phyloP scores from a whole-genome alignment of 1,140 invertebrate genomes.

The Caenorhabditis elegans region WBcel235 BX284606.5:10683501-10684000 shows the following conservation, averaged over 20 bases:
- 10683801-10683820: neutral
- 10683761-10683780: neutral
- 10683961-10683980: too few relatives aligned
- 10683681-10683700: neutral
- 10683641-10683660: neutral
- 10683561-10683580: neutral
- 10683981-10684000: too few relatives aligned
- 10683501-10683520: too few relatives aligned
- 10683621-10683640: neutral
- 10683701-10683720: too few relatives aligned
- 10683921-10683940: too few relatives aligned
- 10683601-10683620: constrained; percentile 6
- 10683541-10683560: neutral
- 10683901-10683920: too few relatives aligned
- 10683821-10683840: neutral
- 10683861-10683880: too few relatives aligned
- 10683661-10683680: constrained; percentile 25
- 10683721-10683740: too few relatives aligned
- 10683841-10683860: too few relatives aligned
- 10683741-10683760: neutral
- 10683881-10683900: too few relatives aligned
- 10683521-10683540: too few relatives aligned
- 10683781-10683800: neutral
- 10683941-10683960: too few relatives aligned
- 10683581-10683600: neutral